Evolutionary conservation across 2,113 vertebrate genomes (phyloP).

Genomic region (Regulus satrapa): DNA sequence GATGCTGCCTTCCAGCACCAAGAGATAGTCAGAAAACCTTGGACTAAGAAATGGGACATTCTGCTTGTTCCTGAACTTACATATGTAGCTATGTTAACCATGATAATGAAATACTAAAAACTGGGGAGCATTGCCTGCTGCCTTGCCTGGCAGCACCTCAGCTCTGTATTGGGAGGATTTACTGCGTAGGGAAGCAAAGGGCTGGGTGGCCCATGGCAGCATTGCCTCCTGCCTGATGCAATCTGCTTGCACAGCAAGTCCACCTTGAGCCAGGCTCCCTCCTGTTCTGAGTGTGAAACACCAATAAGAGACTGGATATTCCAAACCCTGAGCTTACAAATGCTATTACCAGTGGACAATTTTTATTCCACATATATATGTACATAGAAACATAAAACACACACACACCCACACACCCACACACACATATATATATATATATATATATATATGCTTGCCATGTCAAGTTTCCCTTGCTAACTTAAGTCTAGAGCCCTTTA

Average conservation of each 20-base stretch:
- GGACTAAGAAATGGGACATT: neutral
- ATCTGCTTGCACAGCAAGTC: neutral
- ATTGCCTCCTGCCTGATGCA: accelerated
- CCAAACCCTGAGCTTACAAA: neutral
- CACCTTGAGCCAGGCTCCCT: neutral
- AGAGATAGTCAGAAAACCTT: neutral
- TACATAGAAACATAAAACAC: neutral
- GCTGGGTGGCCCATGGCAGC: neutral
- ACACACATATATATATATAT: neutral
- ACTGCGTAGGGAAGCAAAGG: neutral
- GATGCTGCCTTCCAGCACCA: slow-evolving; percentile 6
- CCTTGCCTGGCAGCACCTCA: neutral
- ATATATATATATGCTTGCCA: neutral
- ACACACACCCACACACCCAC: no score
- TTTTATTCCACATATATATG: neutral
- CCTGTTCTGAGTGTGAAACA: neutral
- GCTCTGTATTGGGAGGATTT: neutral
- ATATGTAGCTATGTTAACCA: neutral
- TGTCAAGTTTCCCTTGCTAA: neutral
- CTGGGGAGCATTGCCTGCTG: neutral
- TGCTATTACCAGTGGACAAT: neutral
- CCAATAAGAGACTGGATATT: neutral
- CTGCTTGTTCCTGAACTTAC: neutral
- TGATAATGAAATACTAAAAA: neutral
- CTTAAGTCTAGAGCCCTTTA: neutral